A percentile compares a stretch with the other conserved stretches of the same genome.
These are phyloP conservation scores for Formicarius rufipectus DNA, from an alignment of 2,113 vertebrate genomes.

Conservation along the genomic window DNA sequence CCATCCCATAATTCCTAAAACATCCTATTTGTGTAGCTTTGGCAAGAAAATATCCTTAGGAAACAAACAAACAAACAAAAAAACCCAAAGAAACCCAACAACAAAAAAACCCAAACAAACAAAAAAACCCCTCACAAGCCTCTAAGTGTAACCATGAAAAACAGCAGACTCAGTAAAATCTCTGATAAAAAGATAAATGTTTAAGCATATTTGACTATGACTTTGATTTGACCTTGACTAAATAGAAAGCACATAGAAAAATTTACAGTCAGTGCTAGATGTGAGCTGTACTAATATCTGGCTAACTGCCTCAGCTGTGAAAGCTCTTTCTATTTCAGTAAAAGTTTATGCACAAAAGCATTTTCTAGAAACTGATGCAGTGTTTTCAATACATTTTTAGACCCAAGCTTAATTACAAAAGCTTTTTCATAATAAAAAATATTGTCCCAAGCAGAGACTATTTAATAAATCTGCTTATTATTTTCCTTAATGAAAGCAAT, in stretches of 20 bases:
- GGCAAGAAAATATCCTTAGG: neutral
- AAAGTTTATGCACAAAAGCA: conserved; percentile 46
- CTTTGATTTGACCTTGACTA: conserved; percentile 43
- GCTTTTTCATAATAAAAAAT: conserved; percentile 66
- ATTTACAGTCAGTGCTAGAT: neutral
- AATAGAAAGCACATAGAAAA: conserved; percentile 3
- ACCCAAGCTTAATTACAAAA: conserved; percentile 56
- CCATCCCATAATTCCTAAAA: neutral
- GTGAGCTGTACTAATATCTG: conserved; percentile 29
- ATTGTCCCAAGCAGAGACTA: conserved; percentile 46
- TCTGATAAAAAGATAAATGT: neutral
- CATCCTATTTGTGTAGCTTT: neutral
- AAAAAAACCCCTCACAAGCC: no score
- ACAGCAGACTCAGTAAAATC: neutral
- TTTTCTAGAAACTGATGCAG: conserved; percentile 48
- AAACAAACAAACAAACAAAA: no score
- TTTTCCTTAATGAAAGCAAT: conserved; percentile 68
- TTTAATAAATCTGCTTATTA: conserved; percentile 68
- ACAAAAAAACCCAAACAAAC: no score
- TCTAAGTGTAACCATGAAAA: neutral
- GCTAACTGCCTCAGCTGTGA: conserved; percentile 44
- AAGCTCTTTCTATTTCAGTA: conserved; percentile 54
- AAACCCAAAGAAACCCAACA: no score
- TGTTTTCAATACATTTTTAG: conserved; percentile 42
- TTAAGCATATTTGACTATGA: neutral